phyloP scores from a whole-genome alignment of 2,888 invertebrate genomes.

The Tanypteryx hageni region DNA sequence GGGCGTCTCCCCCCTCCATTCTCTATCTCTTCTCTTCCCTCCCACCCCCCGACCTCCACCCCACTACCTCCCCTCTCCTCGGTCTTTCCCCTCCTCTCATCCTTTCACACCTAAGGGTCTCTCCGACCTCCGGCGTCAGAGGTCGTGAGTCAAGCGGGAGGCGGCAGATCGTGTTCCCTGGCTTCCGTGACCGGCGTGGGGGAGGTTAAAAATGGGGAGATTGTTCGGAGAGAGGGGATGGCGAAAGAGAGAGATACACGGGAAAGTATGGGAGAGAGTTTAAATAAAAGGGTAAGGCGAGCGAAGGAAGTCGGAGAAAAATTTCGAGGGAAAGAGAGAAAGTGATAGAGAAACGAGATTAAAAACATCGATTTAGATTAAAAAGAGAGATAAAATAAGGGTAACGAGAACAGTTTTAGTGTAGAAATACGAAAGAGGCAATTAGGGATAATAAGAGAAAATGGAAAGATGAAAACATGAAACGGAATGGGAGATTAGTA shows the following conservation, averaged over 20 bases:
- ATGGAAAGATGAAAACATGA: no score
- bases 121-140: constrained; percentile 54
- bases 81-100: constrained; percentile 21
- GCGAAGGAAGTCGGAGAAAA: constrained; percentile 22
- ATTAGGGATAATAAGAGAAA: no score
- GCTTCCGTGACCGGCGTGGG: constrained; percentile 59
- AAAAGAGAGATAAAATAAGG: no score
- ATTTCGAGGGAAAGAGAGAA: background rate
- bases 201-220: constrained; percentile 63
- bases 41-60: background rate
- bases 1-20: constrained; percentile 40
- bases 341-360: background rate
- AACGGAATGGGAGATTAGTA: background rate
- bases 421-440: no score
- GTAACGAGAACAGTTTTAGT: no score
- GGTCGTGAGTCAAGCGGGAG: constrained; percentile 64
- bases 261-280: background rate
- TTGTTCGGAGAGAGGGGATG: constrained; percentile 23
- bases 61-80: background rate
- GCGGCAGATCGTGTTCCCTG: constrained; percentile 60
- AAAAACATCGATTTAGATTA: background rate
- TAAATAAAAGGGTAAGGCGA: background rate
- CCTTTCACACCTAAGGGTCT: constrained; percentile 61
- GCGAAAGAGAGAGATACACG: background rate
- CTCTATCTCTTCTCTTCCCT: constrained; percentile 3